Evolutionary conservation across 2,113 vertebrate genomes (phyloP), one percentile per base, ranked within the genome.

Genomic region (Psophia crepitans): DNA sequence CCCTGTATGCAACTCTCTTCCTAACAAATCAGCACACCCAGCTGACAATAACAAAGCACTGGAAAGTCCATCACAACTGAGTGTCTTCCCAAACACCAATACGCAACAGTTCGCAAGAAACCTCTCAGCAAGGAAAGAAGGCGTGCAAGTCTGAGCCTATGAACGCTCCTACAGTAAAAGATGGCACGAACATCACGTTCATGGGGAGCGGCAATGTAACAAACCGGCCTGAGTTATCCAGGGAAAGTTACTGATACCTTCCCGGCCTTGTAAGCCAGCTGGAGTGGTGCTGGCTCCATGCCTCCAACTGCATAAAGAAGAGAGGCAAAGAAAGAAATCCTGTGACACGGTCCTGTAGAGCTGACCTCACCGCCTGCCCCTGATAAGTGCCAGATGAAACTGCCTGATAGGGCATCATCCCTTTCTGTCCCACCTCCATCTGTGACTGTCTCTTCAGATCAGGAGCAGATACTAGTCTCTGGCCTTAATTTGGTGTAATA

Each of bases 401-500:
- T 74, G 66, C 35, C 46, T 54, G 83, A 90, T 49, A 49, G 20
- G 44, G 30, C 73, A 89, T 66, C 60, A 78, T 75, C 70, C 65
- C 64, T 86, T 91, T 84, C 46, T 35, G 32, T 49, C 63, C 70
- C 44, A 51, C 35, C 82, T 90, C 69, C 46, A 33, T 97, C 95
- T 90, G 51, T 94, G 93, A 96, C 92, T 96, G 96, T 96, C 93
- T 96, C 69, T 95, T 93, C 89, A 96, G 90, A 97, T 97, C 82
- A 92, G 96, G 49, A 98, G 77, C 84, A 82, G 90, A 85, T 95
- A 93, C 87, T 74, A 82, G 95, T 90, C 10, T 66, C 87, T 65
- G 86, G 96, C 86, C 83, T 94, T 97, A 97, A 98, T 97, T 96
- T 46, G 53, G 75, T 90, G 94, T 97, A 98, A 97, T 98, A 98